Base-by-base conservation (phyloP, 2,888 invertebrate species). In the Mongoloraphidia duomilia region DNA sequence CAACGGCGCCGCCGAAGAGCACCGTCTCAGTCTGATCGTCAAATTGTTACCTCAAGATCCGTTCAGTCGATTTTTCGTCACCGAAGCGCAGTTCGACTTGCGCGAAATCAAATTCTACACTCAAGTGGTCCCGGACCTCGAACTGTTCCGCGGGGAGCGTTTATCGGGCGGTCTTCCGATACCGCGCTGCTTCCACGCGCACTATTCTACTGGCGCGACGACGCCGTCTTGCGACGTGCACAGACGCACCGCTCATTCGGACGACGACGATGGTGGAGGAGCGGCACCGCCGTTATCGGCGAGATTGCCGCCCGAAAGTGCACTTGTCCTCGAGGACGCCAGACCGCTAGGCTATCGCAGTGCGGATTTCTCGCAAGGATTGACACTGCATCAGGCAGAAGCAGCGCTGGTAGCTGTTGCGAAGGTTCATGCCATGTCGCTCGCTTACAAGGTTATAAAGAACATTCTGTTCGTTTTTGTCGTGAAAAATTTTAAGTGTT, bases 81-180 rank as follows among this genome's bases (percentile, higher is more conserved):
- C 84, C 26, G 85, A 86, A 63, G 84, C 85, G 1, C 85, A 86
- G 63, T 87, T 87, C 62, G 86, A 87, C 65, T 76, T 85, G 6
- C 72, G 87, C 52, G 87, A 87, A 68, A 86, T 87, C 58, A 77
- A 84, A 55, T 87, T 87, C 68, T 87, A 87, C 63, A 86, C 84
- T 0, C 80, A 84, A 72, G 81, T 82, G 13, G 74, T 84, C 34
- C 83, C 84, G 5, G 81, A 81, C 59, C 63, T 85, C 54, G 76
- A 80, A 54, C 72, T 73, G 17, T 82, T 84, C 58, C 74, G 73
- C 58, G 65, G 66, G 49, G 65, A 68, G 48, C 67, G 70, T 53
- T 56, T 72, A 33, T 57, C 59, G 33, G 54, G 11, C 46, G 70
- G 70, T 49, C 70, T 79, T 58, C 81, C 82, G 47, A 77, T 85